Evolutionary conservation across 2,888 invertebrate species (phyloP), one percentile per base, ranked within the genome.

Genomic region (Alitta virens): DNA sequence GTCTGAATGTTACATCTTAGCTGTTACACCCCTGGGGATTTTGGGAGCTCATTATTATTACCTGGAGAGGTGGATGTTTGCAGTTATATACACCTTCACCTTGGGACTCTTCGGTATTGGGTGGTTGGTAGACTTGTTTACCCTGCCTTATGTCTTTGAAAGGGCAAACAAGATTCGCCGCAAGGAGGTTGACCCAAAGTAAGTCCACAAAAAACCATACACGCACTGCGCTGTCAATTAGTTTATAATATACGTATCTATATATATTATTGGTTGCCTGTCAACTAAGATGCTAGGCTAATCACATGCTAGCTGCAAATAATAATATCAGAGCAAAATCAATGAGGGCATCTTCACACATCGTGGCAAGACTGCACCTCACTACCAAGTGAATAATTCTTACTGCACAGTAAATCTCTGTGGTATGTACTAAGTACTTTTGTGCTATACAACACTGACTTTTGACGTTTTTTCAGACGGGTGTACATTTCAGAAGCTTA

Each of bases 1-100:
- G n/a, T 25, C 46, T n/a, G 57, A 57, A 25, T 25, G 46, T 18
- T 57, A 49, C 23, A 49, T 57, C 25, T 33, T 57, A 21, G 50
- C 46, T 18, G 23, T 57, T 9, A 43, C 57, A 9, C 43, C 54
- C 9, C 26, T 61, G 18, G 61, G 54, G 12, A 9, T 56, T 42
- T 43, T 56, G 1, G 61, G 61, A 1, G 61, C 33, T n/a, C 61
- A 61, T 26, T 55, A 61, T 2, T 61, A 61, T 26, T 61, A 61
- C 56, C 5, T 61, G 25, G 55, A 46, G 43, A 21, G 61, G 23
- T 61, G 38, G 55, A 33, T 55, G 16, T 24, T 40, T 9, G 61
- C 55, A 1, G 46, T 61, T 16, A 25, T 56, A 1, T 61, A 61
- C 46, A 61, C 61, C 14, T 56, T 54, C 26, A 55, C 61, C 9